Conservation (phyloP, 2,113 vertebrate species). For the Gallinago paraguaiae region DNA sequence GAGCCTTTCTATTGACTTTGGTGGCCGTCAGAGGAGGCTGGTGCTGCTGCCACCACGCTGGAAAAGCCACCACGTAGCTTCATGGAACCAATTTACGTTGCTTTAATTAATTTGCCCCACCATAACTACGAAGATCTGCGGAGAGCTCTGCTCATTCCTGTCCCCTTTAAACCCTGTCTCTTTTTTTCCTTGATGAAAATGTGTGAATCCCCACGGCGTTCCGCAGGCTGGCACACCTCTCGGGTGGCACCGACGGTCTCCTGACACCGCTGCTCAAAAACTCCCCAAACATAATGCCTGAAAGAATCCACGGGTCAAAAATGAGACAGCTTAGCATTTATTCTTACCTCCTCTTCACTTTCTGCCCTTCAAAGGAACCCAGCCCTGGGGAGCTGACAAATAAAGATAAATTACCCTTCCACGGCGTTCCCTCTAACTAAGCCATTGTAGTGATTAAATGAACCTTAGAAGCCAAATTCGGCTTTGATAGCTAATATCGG, state of each 20-base stretch:
- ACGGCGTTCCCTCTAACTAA: slow-evolving; percentile 58
- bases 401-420: slow-evolving; percentile 73
- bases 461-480: slow-evolving; percentile 47
- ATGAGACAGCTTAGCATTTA: slow-evolving; percentile 53
- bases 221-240: neutral
- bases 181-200: neutral
- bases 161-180: neutral
- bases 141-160: neutral
- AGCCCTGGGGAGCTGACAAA: slow-evolving; percentile 68
- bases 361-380: slow-evolving; percentile 66
- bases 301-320: slow-evolving; percentile 2
- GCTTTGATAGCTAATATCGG: slow-evolving; percentile 55
- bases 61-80: neutral
- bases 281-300: neutral
- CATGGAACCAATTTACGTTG: fast-evolving
- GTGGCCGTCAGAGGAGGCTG: fast-evolving
- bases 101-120: neutral
- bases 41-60: neutral
- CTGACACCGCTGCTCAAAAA: neutral
- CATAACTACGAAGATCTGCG: neutral
- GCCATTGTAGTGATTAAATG: slow-evolving; percentile 57
- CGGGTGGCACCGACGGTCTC: neutral
- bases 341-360: slow-evolving; percentile 54
- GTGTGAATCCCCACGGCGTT: fast-evolving
- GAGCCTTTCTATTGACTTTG: neutral